Evolutionary conservation across 1,140 invertebrate species (phyloP).

Genomic region (Caenorhabditis inopinata): DNA sequence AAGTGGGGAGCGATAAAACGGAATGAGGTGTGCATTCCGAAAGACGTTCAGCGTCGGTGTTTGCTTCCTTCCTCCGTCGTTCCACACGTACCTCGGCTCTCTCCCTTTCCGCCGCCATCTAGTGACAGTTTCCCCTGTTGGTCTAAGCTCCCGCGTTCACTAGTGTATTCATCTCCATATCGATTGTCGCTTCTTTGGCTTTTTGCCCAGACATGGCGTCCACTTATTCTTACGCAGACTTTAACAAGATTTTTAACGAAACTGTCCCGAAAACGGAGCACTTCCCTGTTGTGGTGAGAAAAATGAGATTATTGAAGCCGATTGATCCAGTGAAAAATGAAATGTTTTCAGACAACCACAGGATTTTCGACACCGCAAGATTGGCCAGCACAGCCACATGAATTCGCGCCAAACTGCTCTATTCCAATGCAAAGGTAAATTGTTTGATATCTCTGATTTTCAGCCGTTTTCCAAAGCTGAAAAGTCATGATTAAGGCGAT

Average conservation of each 20-base stretch:
- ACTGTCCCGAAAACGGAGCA: constrained; percentile 13
- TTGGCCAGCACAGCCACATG: neutral
- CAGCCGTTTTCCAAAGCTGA: too few relatives aligned
- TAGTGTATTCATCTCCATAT: constrained; percentile 23
- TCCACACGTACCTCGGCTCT: neutral
- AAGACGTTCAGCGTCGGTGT: constrained; percentile 20
- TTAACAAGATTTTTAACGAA: constrained; percentile 21
- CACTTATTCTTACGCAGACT: constrained; percentile 14
- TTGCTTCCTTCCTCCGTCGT: neutral
- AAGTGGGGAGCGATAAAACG: neutral
- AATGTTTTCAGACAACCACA: neutral
- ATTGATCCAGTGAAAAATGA: neutral
- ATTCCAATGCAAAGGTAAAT: constrained; percentile 1
- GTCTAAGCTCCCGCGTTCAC: constrained; percentile 5
- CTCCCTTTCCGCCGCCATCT: neutral
- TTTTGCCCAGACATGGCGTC: constrained; percentile 12
- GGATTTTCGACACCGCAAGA: neutral
- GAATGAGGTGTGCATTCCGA: neutral
- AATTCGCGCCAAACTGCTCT: neutral
- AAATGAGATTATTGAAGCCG: neutral
- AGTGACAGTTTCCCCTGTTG: constrained; percentile 20
- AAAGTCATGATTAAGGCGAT: too few relatives aligned
- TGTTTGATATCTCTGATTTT: too few relatives aligned
- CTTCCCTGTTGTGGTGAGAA: neutral
- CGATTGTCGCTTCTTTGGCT: neutral